These are phyloP conservation scores for Ciconia maguari DNA, from an alignment of 2,113 vertebrate genomes.

Conservation along the genomic window DNA sequence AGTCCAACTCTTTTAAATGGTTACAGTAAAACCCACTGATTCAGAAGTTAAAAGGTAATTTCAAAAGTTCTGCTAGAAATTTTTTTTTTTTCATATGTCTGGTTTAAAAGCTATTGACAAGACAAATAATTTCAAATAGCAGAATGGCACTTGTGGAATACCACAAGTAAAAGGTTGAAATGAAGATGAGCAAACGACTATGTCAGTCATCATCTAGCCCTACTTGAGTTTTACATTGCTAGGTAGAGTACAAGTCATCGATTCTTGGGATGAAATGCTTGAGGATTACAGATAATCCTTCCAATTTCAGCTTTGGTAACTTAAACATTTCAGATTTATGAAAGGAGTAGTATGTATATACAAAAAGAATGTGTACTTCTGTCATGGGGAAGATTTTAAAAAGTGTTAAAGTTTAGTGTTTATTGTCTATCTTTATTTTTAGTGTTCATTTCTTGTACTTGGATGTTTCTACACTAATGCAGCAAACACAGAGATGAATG, in stretches of 20 bases:
- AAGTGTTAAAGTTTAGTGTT: background rate
- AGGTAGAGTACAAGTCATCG: background rate
- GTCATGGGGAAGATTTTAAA: background rate
- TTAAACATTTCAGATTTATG: background rate
- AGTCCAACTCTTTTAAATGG: background rate
- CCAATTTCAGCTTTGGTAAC: conserved; percentile 3
- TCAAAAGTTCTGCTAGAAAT: background rate
- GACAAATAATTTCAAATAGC: conserved; percentile 9
- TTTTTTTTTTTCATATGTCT: background rate
- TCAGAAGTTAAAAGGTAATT: conserved; percentile 12
- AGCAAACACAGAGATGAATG: background rate
- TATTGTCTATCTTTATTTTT: background rate
- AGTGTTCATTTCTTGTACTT: background rate
- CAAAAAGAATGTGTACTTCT: background rate
- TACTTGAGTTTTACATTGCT: background rate
- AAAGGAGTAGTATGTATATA: background rate
- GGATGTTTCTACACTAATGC: background rate
- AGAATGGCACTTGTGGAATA: background rate
- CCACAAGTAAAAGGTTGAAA: background rate
- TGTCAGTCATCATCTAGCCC: background rate
- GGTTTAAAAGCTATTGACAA: conserved; percentile 10
- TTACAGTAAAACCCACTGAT: background rate
- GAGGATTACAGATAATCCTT: background rate
- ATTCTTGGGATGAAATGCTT: background rate
- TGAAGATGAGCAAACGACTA: background rate